phyloP scores from a whole-genome alignment of 2,797 vertebrate genomes.

The Rhyacichthys aspro region DNA sequence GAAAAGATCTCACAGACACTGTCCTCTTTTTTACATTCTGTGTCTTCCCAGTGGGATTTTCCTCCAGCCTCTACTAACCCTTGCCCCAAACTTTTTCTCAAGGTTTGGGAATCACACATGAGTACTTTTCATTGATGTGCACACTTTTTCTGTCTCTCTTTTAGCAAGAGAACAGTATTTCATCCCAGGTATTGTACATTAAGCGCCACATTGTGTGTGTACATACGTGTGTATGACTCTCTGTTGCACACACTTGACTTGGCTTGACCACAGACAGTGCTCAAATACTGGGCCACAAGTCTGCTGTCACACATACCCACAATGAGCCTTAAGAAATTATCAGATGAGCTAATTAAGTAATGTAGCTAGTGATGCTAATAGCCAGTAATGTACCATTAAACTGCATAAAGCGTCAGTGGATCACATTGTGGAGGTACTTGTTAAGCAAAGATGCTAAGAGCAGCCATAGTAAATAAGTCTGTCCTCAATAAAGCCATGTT shows the following conservation, averaged over 20 bases:
- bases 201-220: conserved; percentile 74
- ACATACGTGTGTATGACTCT: conserved; percentile 20
- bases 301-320: too few relatives aligned
- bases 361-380: too few relatives aligned
- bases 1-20: conserved; percentile 1
- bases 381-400: too few relatives aligned
- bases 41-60: conserved; percentile 66
- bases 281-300: too few relatives aligned
- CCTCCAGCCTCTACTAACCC: conserved; percentile 58
- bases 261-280: conserved; percentile 15
- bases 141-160: conserved; percentile 79
- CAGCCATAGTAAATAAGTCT: too few relatives aligned
- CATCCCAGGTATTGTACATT: conserved; percentile 95
- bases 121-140: conserved; percentile 76
- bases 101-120: conserved; percentile 15
- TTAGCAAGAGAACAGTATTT: conserved; percentile 99
- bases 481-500: too few relatives aligned
- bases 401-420: too few relatives aligned
- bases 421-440: too few relatives aligned
- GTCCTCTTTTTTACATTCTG: conserved; percentile 50
- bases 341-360: neutral
- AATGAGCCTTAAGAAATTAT: neutral
- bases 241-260: conserved; percentile 28
- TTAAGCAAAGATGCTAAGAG: too few relatives aligned
- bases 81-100: conserved; percentile 21